Evolutionary conservation across 1,140 invertebrate species (phyloP).

Genomic region (Heliothis subflexa): DNA sequence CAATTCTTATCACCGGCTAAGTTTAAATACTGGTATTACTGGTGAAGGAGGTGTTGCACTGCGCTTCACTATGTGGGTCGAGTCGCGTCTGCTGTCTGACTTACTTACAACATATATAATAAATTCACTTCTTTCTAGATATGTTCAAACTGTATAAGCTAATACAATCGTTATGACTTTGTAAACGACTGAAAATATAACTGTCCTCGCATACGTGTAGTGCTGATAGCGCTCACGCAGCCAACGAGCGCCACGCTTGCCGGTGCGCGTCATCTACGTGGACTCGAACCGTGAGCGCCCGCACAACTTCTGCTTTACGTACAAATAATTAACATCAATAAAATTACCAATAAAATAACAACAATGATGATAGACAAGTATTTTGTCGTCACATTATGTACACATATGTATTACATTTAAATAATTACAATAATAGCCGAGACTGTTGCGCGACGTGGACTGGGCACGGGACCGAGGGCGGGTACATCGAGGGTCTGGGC

Average conservation of each 20-base stretch:
- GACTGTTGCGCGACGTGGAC: constrained; percentile 71
- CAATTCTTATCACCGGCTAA: background rate
- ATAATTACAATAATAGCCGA: constrained; percentile 57
- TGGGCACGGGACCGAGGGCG: constrained; percentile 39
- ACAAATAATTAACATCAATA: constrained; percentile 54
- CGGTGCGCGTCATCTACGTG: constrained; percentile 47
- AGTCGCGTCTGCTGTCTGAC: constrained; percentile 33
- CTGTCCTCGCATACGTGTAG: constrained; percentile 44
- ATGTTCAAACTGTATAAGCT: constrained; percentile 70
- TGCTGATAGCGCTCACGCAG: background rate
- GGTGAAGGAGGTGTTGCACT: constrained; percentile 20
- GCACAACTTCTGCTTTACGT: constrained; percentile 50
- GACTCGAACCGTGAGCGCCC: background rate
- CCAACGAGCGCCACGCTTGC: background rate
- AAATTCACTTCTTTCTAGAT: constrained; percentile 72
- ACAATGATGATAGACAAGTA: constrained; percentile 28
- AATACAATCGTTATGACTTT: constrained; percentile 43
- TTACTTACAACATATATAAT: constrained; percentile 60
- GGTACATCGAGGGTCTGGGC: constrained; percentile 35
- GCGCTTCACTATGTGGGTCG: background rate
- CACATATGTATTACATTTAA: constrained; percentile 33
- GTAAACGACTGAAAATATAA: constrained; percentile 47
- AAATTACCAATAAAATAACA: constrained; percentile 58
- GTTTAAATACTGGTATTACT: background rate
- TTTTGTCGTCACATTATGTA: constrained; percentile 22